These are phyloP conservation scores for Apaloderma vittatum DNA, from an alignment of 2,113 vertebrate genomes.

Conservation along the genomic window DNA sequence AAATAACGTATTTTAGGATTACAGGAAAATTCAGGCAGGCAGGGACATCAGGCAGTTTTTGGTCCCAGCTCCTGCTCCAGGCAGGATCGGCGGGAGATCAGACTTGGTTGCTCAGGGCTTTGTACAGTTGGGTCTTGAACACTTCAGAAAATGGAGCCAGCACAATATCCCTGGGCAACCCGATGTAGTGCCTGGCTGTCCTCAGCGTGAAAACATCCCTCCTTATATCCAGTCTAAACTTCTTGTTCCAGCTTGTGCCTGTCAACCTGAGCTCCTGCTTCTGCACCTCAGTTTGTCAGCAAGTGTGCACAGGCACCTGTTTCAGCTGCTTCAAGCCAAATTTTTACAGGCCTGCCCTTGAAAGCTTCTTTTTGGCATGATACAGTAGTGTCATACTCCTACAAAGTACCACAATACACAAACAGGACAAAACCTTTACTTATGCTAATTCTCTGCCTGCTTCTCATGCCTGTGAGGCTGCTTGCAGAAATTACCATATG, in stretches of 20 bases:
- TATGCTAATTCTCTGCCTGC: not conserved
- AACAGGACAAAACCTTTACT: not conserved
- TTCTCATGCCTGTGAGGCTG: not conserved
- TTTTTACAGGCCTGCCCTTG: not conserved
- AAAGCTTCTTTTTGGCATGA: not conserved
- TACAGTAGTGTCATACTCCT: not conserved
- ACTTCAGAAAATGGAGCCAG: not conserved
- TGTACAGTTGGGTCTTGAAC: not conserved
- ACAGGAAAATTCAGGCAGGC: not conserved
- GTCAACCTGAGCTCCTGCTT: not conserved
- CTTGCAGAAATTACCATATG: not conserved
- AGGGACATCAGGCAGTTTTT: not conserved
- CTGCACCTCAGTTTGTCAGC: not conserved
- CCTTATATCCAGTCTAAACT: not conserved
- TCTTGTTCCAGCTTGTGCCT: not conserved
- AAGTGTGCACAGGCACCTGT: not conserved
- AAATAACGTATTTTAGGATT: not conserved
- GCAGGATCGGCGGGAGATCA: not conserved
- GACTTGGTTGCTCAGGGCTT: not conserved
- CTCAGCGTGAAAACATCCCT: not conserved
- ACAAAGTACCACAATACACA: not conserved
- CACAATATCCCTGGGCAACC: not conserved
- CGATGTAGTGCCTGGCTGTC: rapidly evolving
- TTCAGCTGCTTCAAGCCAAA: not conserved
- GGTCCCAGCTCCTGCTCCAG: not conserved